Percentiles rank a stretch among this genome's conserved stretches.
These are phyloP conservation scores for Drosophila leontia DNA, from an alignment of 1,140 invertebrate genomes.

Conservation along the genomic window DNA sequence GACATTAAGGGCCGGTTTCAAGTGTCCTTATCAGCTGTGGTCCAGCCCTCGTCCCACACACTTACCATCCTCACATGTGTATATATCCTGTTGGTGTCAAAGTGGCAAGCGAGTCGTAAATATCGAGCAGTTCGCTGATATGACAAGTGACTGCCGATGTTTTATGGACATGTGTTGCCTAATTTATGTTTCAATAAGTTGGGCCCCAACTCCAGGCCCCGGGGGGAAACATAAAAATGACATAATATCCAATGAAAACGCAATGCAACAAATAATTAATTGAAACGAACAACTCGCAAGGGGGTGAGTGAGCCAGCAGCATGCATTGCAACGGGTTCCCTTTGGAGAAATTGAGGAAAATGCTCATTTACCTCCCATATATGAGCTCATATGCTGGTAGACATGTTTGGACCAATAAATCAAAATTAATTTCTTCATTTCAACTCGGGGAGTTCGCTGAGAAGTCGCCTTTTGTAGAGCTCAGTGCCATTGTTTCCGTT, in stretches of 20 bases:
- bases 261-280: constrained; percentile 76
- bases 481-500: constrained; percentile 37
- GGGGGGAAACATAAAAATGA: constrained; percentile 67
- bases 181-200: constrained; percentile 80
- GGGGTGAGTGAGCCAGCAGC: constrained; percentile 3
- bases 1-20: constrained; percentile 54
- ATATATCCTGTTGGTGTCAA: constrained; percentile 20
- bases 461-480: constrained; percentile 19
- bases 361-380: constrained; percentile 35
- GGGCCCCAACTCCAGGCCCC: constrained; percentile 19
- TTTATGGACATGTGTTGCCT: constrained; percentile 78
- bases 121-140: constrained; percentile 61
- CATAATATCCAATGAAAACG: constrained; percentile 77
- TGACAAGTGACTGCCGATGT: constrained; percentile 73
- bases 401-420: constrained; percentile 51
- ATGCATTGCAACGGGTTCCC: constrained; percentile 37
- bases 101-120: constrained; percentile 63
- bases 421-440: constrained; percentile 60
- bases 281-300: constrained; percentile 30
- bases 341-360: constrained; percentile 36
- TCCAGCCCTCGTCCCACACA: constrained; percentile 23
- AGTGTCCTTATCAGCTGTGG: constrained; percentile 54
- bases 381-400: constrained; percentile 47
- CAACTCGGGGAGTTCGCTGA: constrained; percentile 18
- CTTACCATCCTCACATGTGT: constrained; percentile 12